phyloP scores from a whole-genome alignment of 1,140 invertebrate species.

The Lasioglossum baleicum region DNA sequence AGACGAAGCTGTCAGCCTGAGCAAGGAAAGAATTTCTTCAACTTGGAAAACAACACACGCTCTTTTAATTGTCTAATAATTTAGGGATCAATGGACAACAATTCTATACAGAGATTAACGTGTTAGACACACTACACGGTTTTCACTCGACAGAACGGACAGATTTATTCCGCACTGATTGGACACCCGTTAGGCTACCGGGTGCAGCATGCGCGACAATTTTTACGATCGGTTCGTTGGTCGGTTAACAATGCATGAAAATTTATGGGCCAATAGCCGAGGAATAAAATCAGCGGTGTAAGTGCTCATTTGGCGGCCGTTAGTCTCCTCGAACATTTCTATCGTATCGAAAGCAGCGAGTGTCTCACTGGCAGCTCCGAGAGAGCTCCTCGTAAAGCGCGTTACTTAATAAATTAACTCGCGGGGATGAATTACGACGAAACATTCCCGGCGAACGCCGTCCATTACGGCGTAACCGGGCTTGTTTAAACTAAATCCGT shows the following conservation, averaged over 20 bases:
- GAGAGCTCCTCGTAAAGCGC: not conserved
- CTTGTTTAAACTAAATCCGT: not conserved
- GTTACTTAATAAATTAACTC: slow-evolving; percentile 25
- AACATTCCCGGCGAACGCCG: too few relatives aligned
- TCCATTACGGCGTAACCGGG: not conserved
- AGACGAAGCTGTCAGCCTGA: too few relatives aligned
- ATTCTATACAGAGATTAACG: too few relatives aligned
- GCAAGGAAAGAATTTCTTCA: too few relatives aligned
- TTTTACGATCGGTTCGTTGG: slow-evolving; percentile 41
- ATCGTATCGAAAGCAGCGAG: not conserved
- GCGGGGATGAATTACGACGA: not conserved
- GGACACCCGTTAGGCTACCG: not conserved
- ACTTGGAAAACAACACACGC: too few relatives aligned
- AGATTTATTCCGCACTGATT: too few relatives aligned
- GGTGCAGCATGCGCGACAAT: slow-evolving; percentile 21
- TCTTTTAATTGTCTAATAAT: too few relatives aligned
- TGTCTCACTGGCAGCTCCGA: too few relatives aligned
- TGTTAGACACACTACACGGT: too few relatives aligned
- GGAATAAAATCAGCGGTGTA: slow-evolving; percentile 18
- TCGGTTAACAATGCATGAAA: slow-evolving; percentile 25
- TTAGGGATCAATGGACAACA: too few relatives aligned
- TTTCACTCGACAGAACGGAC: too few relatives aligned
- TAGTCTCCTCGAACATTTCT: slow-evolving; percentile 11
- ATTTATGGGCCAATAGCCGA: slow-evolving; percentile 43
- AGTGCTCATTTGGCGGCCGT: not conserved